Evolutionary conservation across 2,797 vertebrate genomes (phyloP), one percentile per base, ranked within the genome.

Genomic region (Microctenopoma lineatum): DNA sequence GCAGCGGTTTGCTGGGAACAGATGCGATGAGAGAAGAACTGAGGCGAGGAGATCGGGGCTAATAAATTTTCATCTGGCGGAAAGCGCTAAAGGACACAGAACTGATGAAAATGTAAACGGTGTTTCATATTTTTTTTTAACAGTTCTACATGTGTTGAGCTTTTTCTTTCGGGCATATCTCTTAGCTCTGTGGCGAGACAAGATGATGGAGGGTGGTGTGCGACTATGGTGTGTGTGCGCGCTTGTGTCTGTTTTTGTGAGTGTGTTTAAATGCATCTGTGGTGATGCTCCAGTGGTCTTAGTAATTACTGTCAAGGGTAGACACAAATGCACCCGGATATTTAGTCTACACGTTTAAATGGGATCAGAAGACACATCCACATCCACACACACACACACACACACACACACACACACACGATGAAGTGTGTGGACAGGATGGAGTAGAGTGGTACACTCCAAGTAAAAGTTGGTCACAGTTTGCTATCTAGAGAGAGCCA

Each of bases 301-400:
- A 25, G 68, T 90, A 90, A 90, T 90, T 89, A 89, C 85, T 78
- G 76, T 79, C 79, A 79, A 84, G 76, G 68, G 76, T 82, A 75
- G 74, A 83, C 68, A 85, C 79, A 84, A 81, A 75, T 72, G 76
- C 61, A 75, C 36, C 78, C 58, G 57, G 77, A 86, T 87, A 88
- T 83, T 85, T 80, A 80, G 75, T 85, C 77, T 59, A 57, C 46
- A 68, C 66, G 64, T 62, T 70, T 77, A 81, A 85, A 81, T 83
- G 48, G 67, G 51, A 80, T 59, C 56, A 53, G 42, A 77, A 57
- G 64, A 69, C 14, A 61, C 41, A 44, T 25, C 26, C 38, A 21
- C 47, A 34, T 16, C 27, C 45, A 26, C 18, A 12, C 10, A 14
- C 32, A 41, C 55, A 66, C 68, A 71, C 41, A 61, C 41, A 44